Percentiles rank a stretch among this genome's conserved stretches.
Conservation (phyloP, 2,888 invertebrate genomes). For the Ophioninae sp. region DNA sequence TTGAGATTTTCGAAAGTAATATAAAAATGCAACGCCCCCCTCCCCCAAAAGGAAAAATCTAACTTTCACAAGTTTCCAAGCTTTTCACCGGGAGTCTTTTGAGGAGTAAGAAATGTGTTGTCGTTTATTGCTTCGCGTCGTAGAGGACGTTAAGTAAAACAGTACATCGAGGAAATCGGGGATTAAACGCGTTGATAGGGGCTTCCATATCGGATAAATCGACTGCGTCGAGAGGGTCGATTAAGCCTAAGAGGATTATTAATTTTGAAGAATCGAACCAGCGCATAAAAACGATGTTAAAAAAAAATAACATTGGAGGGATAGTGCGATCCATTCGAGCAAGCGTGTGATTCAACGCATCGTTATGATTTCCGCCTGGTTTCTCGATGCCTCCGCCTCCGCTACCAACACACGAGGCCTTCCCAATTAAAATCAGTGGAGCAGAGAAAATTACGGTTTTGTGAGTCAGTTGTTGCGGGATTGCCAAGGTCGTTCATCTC, state of each 20-base stretch:
- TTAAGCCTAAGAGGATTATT: constrained; percentile 46
- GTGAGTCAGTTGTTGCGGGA: constrained; percentile 29
- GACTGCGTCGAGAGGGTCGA: constrained; percentile 19
- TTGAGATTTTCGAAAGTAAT: no score
- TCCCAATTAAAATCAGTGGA: constrained; percentile 43
- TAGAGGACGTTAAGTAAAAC: constrained; percentile 5
- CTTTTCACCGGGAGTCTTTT: no score
- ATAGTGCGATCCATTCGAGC: not conserved
- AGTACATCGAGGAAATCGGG: not conserved
- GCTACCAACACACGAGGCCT: not conserved
- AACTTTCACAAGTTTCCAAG: no score
- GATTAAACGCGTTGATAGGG: constrained; percentile 13
- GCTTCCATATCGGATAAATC: constrained; percentile 38
- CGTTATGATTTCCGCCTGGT: constrained; percentile 20
- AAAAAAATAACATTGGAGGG: not conserved
- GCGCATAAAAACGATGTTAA: not conserved
- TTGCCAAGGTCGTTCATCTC: constrained; percentile 54
- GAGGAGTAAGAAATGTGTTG: no score
- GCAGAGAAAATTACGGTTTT: constrained; percentile 23
- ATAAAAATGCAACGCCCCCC: no score
- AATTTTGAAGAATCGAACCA: constrained; percentile 8
- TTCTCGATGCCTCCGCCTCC: constrained; percentile 9
- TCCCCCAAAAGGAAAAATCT: no score
- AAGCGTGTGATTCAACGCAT: constrained; percentile 2
- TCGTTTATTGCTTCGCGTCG: not conserved